Base-by-base conservation (phyloP, 2,888 invertebrate species). In the Seira sanloemensis region DNA sequence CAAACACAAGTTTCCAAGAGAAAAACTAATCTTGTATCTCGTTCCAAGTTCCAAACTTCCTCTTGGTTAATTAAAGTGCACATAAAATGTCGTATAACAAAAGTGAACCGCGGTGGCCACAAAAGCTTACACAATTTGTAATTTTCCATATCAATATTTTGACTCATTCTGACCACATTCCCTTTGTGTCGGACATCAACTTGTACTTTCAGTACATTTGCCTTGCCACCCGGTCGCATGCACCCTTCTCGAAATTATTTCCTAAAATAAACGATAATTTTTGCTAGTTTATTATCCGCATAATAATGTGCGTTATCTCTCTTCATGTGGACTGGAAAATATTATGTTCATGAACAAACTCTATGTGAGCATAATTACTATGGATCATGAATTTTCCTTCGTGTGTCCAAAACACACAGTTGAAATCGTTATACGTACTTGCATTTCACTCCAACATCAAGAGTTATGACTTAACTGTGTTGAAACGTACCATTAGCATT, bases 251-350 rank as follows among this genome's bases (percentile, higher is more conserved):
- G n/a, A 54, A 74, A 58, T 74, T 74, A 65, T 74, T 62, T 21
- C 21, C 58, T 62, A 73, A 76, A 74, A 74, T 74, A 74, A 79
- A 80, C 74, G 74, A 54, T 67, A 74, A 54, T 74, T 54, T 25
- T 25, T 23, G 37, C 26, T 58, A 27, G 67, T 80, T 80, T 80
- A 80, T 80, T 80, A 80, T 74, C 69, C 80, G 26, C 74, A 74
- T 68, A 71, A 73, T 66, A 80, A 54, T 68, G 80, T 80, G 80
- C 68, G 68, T 80, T 80, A 80, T 80, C 80, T 79, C n/a, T 58
- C 2, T 58, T 18, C 58, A 12, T 18, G n/a, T 18, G 74, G 46
- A 72, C 19, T 78, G 27, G 26, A 73, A 58, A 80, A 68, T 66
- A 78, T 23, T 46, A 67, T 54, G 74, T 68, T 4, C 58, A 4